Evolutionary conservation across 2,797 vertebrate species (phyloP).

Genomic region (Oreochromis mossambicus): DNA sequence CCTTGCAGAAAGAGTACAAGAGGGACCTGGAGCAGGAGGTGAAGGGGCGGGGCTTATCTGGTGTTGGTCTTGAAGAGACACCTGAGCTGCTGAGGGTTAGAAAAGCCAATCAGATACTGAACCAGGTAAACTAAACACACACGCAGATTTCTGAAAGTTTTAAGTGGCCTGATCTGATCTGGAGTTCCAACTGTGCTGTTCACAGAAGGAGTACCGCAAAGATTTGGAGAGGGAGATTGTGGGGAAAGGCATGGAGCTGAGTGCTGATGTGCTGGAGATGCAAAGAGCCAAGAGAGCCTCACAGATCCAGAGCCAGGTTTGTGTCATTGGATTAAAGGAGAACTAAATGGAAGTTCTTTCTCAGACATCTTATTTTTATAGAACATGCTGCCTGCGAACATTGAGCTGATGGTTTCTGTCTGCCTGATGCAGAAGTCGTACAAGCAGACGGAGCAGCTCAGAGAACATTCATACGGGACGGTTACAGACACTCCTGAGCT

Average conservation of each 20-base stretch:
- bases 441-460: slow-evolving; percentile 67
- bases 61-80: slow-evolving; percentile 78
- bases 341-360: neutral
- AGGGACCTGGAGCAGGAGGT: slow-evolving; percentile 82
- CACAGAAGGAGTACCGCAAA: slow-evolving; percentile 68
- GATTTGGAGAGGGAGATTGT: slow-evolving; percentile 64
- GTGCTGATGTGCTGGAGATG: slow-evolving; percentile 67
- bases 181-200: neutral
- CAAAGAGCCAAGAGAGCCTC: slow-evolving; percentile 68
- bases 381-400: neutral
- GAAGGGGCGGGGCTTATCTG: slow-evolving; percentile 79
- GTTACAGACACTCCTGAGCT: slow-evolving; percentile 76
- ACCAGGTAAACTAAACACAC: slow-evolving; percentile 62
- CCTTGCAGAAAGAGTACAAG: slow-evolving; percentile 78
- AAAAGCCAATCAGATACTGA: slow-evolving; percentile 80
- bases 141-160: fast-evolving
- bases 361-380: neutral
- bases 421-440: slow-evolving; percentile 59
- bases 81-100: slow-evolving; percentile 82
- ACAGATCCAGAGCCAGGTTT: slow-evolving; percentile 66
- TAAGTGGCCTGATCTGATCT: neutral
- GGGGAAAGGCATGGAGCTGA: slow-evolving; percentile 72
- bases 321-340: fast-evolving
- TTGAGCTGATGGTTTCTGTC: fast-evolving
- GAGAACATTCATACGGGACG: slow-evolving; percentile 59